Evolutionary conservation across 1,140 invertebrate species (phyloP).

Genomic region (Andricus grossulariae): DNA sequence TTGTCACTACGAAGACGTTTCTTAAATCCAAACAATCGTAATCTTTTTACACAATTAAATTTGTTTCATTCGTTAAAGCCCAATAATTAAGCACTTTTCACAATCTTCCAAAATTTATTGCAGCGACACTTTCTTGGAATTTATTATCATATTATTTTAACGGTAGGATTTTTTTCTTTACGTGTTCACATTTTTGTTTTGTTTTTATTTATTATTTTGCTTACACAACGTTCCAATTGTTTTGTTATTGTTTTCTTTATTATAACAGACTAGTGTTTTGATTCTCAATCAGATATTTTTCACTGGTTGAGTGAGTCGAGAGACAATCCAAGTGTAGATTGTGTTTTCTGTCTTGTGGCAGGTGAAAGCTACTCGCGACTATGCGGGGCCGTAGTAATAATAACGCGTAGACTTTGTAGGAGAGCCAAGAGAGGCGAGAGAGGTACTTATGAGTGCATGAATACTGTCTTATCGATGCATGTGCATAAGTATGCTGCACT

Average conservation of each 20-base stretch:
- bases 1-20: no score
- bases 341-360: slow-evolving; percentile 15
- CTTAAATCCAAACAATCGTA: no score
- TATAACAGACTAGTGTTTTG: not conserved
- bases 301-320: not conserved
- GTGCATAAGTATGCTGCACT: slow-evolving; percentile 6
- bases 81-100: no score
- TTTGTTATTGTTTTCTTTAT: not conserved
- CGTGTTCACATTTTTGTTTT: no score
- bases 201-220: no score
- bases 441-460: slow-evolving; percentile 24
- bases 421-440: slow-evolving; percentile 15
- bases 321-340: not conserved
- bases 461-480: slow-evolving; percentile 26
- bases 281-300: not conserved
- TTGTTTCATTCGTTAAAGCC: no score
- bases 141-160: no score
- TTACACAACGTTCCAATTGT: no score
- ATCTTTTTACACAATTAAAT: no score
- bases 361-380: slow-evolving; percentile 58
- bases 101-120: no score
- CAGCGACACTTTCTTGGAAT: no score
- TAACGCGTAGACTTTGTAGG: slow-evolving; percentile 25
- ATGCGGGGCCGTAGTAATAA: slow-evolving; percentile 33
- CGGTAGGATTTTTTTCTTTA: no score